Evolutionary conservation across 2,113 vertebrate species (phyloP).

Genomic region (Hydrochoerus hydrochaeris): DNA sequence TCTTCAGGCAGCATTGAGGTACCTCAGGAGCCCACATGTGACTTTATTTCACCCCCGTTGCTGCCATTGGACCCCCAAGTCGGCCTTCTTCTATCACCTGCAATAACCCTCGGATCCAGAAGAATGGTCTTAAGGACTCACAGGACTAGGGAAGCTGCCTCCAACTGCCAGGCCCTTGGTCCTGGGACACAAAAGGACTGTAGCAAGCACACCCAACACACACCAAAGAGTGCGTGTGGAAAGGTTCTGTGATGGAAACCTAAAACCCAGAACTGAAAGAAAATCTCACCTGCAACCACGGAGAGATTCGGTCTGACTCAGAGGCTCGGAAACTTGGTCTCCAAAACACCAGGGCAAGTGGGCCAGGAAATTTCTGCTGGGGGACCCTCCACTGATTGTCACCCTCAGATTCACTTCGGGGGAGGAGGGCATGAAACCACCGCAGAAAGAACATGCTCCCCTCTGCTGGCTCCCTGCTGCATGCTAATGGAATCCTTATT

Average conservation of each 20-base stretch:
- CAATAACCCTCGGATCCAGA: not conserved
- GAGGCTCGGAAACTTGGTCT: slow-evolving; percentile 64
- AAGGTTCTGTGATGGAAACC: slow-evolving; percentile 69
- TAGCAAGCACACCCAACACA: not conserved
- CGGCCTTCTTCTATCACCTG: not conserved
- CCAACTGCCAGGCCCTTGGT: not conserved
- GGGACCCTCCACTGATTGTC: not conserved
- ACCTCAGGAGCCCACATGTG: not conserved
- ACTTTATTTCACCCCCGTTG: not conserved
- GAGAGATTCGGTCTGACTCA: slow-evolving; percentile 74
- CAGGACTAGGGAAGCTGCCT: not conserved
- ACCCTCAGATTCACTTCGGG: not conserved
- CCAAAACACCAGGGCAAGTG: slow-evolving; percentile 36
- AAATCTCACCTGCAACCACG: slow-evolving; percentile 63
- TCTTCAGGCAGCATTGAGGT: not conserved
- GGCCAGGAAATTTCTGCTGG: slow-evolving; percentile 41
- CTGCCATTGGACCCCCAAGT: not conserved
- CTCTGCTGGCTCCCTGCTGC: fast-evolving
- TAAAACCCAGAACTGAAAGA: slow-evolving; percentile 68
- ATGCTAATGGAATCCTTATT: not conserved
- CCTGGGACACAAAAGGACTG: not conserved
- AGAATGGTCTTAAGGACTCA: not conserved
- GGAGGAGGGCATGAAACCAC: not conserved
- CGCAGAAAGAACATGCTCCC: not conserved
- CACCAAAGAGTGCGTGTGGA: not conserved